Conservation (phyloP, 2,113 vertebrate genomes). For the Poecilia latipinna region DNA sequence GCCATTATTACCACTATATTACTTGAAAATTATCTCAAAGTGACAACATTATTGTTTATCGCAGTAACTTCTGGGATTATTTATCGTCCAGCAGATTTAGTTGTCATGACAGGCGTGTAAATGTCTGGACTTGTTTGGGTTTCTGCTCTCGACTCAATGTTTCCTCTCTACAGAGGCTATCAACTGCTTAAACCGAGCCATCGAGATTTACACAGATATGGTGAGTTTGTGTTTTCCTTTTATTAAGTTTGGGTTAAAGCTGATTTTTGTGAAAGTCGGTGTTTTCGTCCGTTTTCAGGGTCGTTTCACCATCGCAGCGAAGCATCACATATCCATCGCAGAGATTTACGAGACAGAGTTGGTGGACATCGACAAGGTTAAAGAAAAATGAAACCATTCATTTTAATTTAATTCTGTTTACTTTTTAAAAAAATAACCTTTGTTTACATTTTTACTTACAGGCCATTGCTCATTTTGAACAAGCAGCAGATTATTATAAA, state of each 20-base stretch:
- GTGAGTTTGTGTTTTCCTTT: constrained; percentile 74
- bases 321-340: constrained; percentile 92
- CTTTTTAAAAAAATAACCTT: neutral
- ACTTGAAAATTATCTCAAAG: too few species aligned
- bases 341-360: constrained; percentile 92
- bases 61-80: too few species aligned
- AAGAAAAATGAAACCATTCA: neutral
- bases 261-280: neutral
- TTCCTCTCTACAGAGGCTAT: constrained; percentile 86
- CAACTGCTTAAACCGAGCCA: constrained; percentile 91
- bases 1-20: too few species aligned
- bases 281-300: constrained; percentile 73
- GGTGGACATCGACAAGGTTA: constrained; percentile 92
- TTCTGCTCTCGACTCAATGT: neutral
- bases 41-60: too few species aligned
- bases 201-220: constrained; percentile 97
- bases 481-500: constrained; percentile 94
- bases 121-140: too few species aligned
- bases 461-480: constrained; percentile 93
- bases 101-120: too few species aligned
- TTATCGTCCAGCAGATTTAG: too few species aligned
- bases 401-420: neutral
- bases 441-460: constrained; percentile 40
- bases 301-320: constrained; percentile 92
- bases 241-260: neutral